Conservation (phyloP, 1,140 invertebrate species). For the Drosophila tsacasi region DNA sequence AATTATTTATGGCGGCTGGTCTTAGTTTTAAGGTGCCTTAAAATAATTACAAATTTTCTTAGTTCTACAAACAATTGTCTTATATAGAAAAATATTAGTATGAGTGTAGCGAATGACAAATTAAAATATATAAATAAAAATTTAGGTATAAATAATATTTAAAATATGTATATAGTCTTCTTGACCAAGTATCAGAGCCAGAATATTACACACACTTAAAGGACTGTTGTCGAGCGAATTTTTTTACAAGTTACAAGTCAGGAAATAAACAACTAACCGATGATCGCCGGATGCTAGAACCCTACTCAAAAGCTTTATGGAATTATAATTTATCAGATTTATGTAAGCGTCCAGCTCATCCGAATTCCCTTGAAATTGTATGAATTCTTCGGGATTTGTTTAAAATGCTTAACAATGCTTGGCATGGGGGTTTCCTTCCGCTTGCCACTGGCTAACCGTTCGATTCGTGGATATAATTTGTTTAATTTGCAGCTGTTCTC, state of each 20-base stretch:
- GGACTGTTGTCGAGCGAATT: neutral
- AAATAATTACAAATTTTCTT: too few relatives aligned
- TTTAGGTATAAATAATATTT: too few relatives aligned
- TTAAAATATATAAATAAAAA: too few relatives aligned
- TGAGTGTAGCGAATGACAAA: too few relatives aligned
- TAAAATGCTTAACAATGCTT: conserved; percentile 29
- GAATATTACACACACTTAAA: neutral
- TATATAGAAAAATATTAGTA: too few relatives aligned
- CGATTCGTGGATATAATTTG: conserved; percentile 42
- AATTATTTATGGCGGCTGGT: too few relatives aligned
- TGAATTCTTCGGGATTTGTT: conserved; percentile 31
- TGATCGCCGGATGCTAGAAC: neutral
- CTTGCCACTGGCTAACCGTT: conserved; percentile 13
- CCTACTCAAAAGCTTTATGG: conserved; percentile 2
- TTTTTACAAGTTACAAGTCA: neutral
- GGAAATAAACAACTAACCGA: neutral
- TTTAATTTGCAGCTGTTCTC: conserved; percentile 31
- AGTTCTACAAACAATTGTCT: too few relatives aligned
- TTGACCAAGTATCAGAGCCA: too few relatives aligned
- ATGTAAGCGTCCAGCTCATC: conserved; percentile 14
- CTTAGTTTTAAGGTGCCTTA: too few relatives aligned
- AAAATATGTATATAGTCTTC: too few relatives aligned
- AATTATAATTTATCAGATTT: conserved; percentile 34
- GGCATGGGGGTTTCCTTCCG: conserved; percentile 45
- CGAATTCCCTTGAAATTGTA: conserved; percentile 39